Evolutionary conservation across 1,140 invertebrate species (phyloP).

Genomic region (Aplysia californica): DNA sequence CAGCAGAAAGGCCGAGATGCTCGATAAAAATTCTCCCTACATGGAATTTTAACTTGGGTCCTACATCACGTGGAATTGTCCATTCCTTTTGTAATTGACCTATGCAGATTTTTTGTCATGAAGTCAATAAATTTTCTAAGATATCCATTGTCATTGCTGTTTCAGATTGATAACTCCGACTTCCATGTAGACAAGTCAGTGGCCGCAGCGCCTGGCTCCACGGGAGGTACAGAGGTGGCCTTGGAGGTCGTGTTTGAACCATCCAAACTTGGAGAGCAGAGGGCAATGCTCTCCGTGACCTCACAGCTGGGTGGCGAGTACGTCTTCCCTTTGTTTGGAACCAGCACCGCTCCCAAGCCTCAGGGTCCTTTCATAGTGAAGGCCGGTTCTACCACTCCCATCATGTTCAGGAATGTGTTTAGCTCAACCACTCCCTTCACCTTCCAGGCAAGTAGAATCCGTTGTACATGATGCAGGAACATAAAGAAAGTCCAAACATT

Average conservation of each 20-base stretch:
- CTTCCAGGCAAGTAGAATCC: constrained; percentile 59
- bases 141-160: constrained; percentile 13
- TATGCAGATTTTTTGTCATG: too few relatives aligned
- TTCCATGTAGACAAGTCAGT: constrained; percentile 68
- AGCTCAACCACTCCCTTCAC: constrained; percentile 59
- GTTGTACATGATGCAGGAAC: too few relatives aligned
- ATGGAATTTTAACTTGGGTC: too few relatives aligned
- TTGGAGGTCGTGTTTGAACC: constrained; percentile 68
- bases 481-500: too few relatives aligned
- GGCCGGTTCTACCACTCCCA: constrained; percentile 59
- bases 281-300: constrained; percentile 53
- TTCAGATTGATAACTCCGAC: constrained; percentile 63
- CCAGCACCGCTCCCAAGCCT: constrained; percentile 65
- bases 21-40: too few relatives aligned
- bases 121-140: too few relatives aligned
- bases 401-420: constrained; percentile 67
- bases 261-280: constrained; percentile 62
- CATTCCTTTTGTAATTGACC: too few relatives aligned
- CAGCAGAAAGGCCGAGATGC: too few relatives aligned
- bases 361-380: constrained; percentile 67
- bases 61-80: too few relatives aligned
- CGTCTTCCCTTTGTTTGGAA: constrained; percentile 65
- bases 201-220: constrained; percentile 62
- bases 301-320: constrained; percentile 66
- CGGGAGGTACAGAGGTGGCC: constrained; percentile 62